phyloP scores from a whole-genome alignment of 2,888 invertebrate genomes.

The Hermodice carunculata region DNA sequence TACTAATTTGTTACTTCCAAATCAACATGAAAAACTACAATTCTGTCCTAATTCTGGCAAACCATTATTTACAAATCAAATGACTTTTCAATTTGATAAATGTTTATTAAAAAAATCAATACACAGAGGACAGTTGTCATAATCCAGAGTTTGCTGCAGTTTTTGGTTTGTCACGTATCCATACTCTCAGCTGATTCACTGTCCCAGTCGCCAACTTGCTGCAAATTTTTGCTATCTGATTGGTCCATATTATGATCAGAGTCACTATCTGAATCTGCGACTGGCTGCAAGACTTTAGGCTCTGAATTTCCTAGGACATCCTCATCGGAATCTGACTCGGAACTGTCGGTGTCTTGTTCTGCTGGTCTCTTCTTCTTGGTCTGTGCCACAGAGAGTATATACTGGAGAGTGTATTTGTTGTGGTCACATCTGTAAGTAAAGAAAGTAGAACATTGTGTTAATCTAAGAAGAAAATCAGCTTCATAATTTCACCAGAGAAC shows the following conservation, averaged over 20 bases:
- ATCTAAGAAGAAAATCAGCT: conserved; percentile 22
- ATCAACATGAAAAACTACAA: too few relatives aligned
- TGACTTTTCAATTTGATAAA: too few relatives aligned
- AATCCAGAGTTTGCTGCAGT: too few relatives aligned
- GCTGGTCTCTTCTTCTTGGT: conserved; percentile 48
- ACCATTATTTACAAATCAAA: too few relatives aligned
- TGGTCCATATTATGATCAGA: neutral
- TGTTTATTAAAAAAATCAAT: too few relatives aligned
- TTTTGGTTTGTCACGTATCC: too few relatives aligned
- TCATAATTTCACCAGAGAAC: neutral
- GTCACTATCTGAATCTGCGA: neutral
- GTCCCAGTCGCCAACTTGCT: neutral
- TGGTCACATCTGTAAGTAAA: conserved; percentile 83
- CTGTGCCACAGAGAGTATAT: conserved; percentile 71
- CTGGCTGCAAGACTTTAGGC: conserved; percentile 6
- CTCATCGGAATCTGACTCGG: conserved; percentile 17
- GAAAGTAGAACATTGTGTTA: neutral
- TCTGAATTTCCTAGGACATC: conserved; percentile 19
- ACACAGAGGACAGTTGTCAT: too few relatives aligned
- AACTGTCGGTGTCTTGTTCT: neutral
- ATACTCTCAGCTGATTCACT: neutral
- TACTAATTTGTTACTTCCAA: too few relatives aligned
- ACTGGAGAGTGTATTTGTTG: conserved; percentile 86
- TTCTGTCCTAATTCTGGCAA: too few relatives aligned
- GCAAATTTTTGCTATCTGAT: too few relatives aligned